Percentiles rank a stretch among this genome's conserved stretches.
Conservation (phyloP, 1,140 invertebrate species). For the Mesaphorura yosii region DNA sequence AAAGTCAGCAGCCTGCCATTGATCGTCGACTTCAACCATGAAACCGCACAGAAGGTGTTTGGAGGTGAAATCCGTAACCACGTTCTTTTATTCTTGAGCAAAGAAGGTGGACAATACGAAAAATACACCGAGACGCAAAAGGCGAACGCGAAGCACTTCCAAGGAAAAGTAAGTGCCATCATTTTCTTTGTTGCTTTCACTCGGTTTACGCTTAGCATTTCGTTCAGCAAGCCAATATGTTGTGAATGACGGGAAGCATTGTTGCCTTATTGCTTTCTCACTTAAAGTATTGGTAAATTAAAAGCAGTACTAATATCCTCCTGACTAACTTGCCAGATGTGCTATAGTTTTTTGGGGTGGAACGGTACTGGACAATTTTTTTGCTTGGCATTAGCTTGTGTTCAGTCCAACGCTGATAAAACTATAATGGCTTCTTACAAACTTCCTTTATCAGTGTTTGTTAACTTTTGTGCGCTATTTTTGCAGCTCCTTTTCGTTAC, state of each 20-base stretch:
- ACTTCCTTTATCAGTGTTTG: not conserved
- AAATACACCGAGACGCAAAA: constrained; percentile 61
- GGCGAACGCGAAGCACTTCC: constrained; percentile 74
- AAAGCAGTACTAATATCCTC: constrained; percentile 29
- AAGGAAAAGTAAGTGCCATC: constrained; percentile 55
- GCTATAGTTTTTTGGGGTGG: constrained; percentile 26
- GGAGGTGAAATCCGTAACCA: constrained; percentile 95
- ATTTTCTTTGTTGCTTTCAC: no score
- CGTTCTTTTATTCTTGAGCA: constrained; percentile 85
- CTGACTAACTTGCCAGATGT: constrained; percentile 18
- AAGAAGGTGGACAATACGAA: constrained; percentile 70
- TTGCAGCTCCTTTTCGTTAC: constrained; percentile 76
- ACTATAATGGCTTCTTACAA: not conserved
- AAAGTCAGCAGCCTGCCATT: constrained; percentile 73
- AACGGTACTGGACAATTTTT: constrained; percentile 26
- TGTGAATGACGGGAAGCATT: not conserved
- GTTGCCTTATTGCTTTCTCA: not conserved
- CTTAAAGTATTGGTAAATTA: constrained; percentile 28
- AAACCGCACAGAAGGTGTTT: constrained; percentile 95
- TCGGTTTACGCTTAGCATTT: no score
- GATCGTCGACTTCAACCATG: constrained; percentile 94
- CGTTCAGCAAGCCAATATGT: no score
- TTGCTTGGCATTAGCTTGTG: no score
- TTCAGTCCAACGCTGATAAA: no score
- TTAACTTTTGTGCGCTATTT: constrained; percentile 22